Evolutionary conservation across 2,797 vertebrate genomes (phyloP).

Genomic region (Falco cherrug): DNA sequence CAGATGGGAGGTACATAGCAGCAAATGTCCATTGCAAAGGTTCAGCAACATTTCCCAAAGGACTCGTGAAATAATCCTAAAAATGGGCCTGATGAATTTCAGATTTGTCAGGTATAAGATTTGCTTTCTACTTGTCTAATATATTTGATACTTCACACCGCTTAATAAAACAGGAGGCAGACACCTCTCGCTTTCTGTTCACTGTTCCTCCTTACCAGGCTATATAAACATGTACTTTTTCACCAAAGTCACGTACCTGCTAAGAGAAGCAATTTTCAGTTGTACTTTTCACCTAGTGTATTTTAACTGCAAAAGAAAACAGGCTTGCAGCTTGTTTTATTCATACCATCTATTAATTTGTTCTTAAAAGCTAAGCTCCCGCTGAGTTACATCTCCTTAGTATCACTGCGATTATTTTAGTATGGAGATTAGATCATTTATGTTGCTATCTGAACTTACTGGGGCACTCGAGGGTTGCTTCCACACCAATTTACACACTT

Average conservation of each 20-base stretch:
- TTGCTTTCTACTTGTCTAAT: neutral
- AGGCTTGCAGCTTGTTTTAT: neutral
- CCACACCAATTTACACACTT: neutral
- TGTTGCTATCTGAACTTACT: accelerated
- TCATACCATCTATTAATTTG: neutral
- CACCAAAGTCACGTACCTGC: neutral
- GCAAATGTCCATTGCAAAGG: accelerated
- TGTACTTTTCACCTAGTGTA: neutral
- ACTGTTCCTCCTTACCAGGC: neutral
- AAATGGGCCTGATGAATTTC: accelerated
- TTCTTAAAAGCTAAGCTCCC: neutral
- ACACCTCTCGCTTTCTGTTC: neutral
- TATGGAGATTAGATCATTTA: neutral
- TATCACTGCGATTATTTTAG: neutral
- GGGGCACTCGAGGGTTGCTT: neutral
- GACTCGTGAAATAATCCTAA: neutral
- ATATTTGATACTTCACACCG: accelerated
- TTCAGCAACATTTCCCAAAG: neutral
- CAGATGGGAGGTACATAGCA: neutral
- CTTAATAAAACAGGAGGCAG: neutral
- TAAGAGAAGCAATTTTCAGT: neutral
- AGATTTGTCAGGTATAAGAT: neutral
- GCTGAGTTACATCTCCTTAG: neutral
- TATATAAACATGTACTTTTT: neutral
- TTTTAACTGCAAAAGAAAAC: neutral